Conservation (phyloP, 2,888 invertebrate genomes). For the Baronia brevicornis region DNA sequence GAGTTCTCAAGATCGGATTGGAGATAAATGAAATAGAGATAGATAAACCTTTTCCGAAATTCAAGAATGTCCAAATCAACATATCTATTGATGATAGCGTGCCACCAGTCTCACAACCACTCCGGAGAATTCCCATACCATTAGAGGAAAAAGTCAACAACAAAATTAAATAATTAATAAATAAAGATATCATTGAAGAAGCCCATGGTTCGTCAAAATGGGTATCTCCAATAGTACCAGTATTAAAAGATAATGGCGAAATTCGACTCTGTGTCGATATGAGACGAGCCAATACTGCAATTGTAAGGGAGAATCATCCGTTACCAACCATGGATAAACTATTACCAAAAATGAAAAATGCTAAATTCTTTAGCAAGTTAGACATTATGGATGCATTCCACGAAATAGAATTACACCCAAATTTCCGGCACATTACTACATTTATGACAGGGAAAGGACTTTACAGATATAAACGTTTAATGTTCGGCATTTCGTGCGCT, state of each 20-base stretch:
- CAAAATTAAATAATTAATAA: conserved; percentile 20
- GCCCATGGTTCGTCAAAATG: conserved; percentile 19
- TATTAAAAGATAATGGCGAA: conserved; percentile 23
- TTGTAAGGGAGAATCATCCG: conserved; percentile 26
- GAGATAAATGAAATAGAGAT: conserved; percentile 3
- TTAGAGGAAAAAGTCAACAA: conserved; percentile 15
- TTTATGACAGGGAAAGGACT: conserved; percentile 22
- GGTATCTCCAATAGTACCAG: conserved; percentile 23
- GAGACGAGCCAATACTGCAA: conserved; percentile 28
- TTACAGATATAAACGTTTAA: conserved; percentile 31
- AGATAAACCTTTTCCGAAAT: conserved; percentile 10
- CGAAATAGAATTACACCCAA: conserved; percentile 20
- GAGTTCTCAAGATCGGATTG: conserved; percentile 5
- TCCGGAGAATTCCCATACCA: conserved; percentile 14
- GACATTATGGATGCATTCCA: conserved; percentile 30
- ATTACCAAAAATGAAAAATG: conserved; percentile 21
- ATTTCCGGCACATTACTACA: conserved; percentile 24
- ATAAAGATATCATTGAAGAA: conserved; percentile 23
- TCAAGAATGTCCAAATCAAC: conserved; percentile 13
- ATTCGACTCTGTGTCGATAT: conserved; percentile 26
- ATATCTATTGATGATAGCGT: conserved; percentile 14
- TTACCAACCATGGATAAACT: conserved; percentile 25
- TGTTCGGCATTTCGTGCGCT: conserved; percentile 36
- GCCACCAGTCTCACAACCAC: conserved; percentile 15
- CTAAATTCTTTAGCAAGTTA: conserved; percentile 27